Evolutionary conservation across 1,140 invertebrate genomes (phyloP).

Genomic region (Pachypeltis micranthus): DNA sequence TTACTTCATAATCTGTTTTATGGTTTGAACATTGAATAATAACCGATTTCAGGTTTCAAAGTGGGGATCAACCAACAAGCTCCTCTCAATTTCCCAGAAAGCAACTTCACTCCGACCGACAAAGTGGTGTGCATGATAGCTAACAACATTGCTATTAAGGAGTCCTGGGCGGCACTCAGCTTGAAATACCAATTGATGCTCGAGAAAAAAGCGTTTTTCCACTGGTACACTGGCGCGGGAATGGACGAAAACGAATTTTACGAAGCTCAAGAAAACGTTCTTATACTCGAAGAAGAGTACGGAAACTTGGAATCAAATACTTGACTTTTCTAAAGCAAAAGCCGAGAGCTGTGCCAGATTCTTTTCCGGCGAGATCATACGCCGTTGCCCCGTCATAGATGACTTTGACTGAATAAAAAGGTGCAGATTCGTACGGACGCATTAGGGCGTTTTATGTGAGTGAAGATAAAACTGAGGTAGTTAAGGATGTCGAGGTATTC

Average conservation of each 20-base stretch:
- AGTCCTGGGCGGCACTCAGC: constrained; percentile 46
- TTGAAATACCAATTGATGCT: constrained; percentile 48
- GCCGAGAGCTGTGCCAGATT: too few relatives aligned
- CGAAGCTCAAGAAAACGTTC: constrained; percentile 42
- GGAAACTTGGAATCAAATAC: too few relatives aligned
- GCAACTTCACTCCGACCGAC: constrained; percentile 41
- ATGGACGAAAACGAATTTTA: constrained; percentile 54
- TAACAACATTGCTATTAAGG: constrained; percentile 48
- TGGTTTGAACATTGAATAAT: too few relatives aligned
- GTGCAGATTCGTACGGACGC: too few relatives aligned
- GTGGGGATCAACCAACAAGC: constrained; percentile 33
- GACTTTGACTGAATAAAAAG: too few relatives aligned
- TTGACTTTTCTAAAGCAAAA: too few relatives aligned
- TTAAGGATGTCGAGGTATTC: too few relatives aligned
- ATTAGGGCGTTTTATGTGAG: too few relatives aligned
- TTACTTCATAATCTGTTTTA: too few relatives aligned
- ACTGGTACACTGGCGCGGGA: constrained; percentile 51
- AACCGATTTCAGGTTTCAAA: constrained; percentile 30
- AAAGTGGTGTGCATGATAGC: constrained; percentile 45
- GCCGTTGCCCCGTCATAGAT: too few relatives aligned
- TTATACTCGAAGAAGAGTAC: constrained; percentile 17
- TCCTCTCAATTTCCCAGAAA: constrained; percentile 44
- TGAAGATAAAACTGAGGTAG: too few relatives aligned
- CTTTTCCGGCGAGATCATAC: too few relatives aligned
- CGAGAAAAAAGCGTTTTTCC: constrained; percentile 40